Evolutionary conservation across 2,888 invertebrate species (phyloP).

Genomic region (Napeogenes sylphis): DNA sequence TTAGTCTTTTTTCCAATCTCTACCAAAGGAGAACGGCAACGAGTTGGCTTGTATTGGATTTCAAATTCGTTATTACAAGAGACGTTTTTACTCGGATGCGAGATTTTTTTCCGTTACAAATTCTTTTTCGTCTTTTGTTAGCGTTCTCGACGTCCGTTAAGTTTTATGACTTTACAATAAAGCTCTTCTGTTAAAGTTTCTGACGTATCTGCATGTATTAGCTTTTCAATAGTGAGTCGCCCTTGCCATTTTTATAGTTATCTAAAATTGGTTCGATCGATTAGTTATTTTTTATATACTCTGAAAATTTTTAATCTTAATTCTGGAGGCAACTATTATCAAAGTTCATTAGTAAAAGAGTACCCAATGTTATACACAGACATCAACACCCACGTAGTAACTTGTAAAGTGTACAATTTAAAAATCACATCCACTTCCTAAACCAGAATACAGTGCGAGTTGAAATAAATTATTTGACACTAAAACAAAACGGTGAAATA

Average conservation of each 20-base stretch:
- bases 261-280: neutral
- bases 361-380: neutral
- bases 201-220: neutral
- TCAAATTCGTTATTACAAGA: slow-evolving; percentile 67
- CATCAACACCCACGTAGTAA: neutral
- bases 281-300: no score
- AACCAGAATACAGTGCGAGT: slow-evolving; percentile 31
- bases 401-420: slow-evolving; percentile 10
- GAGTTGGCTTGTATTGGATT: slow-evolving; percentile 54
- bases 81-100: slow-evolving; percentile 58
- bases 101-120: slow-evolving; percentile 58
- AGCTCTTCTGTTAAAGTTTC: slow-evolving; percentile 12
- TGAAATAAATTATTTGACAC: slow-evolving; percentile 37
- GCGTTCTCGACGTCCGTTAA: slow-evolving; percentile 31
- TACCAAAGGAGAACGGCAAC: slow-evolving; percentile 29
- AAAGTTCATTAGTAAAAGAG: neutral
- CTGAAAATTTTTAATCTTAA: no score
- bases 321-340: no score
- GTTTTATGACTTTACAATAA: slow-evolving; percentile 21
- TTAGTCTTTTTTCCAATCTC: slow-evolving; percentile 32
- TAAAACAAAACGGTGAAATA: slow-evolving; percentile 36
- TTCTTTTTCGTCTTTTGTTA: slow-evolving; percentile 55
- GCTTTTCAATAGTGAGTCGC: neutral
- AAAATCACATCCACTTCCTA: slow-evolving; percentile 30
- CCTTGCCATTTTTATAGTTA: neutral